These are phyloP conservation scores for Labrus mixtus DNA, from an alignment of 2,113 vertebrate genomes.

Conservation along the genomic window DNA sequence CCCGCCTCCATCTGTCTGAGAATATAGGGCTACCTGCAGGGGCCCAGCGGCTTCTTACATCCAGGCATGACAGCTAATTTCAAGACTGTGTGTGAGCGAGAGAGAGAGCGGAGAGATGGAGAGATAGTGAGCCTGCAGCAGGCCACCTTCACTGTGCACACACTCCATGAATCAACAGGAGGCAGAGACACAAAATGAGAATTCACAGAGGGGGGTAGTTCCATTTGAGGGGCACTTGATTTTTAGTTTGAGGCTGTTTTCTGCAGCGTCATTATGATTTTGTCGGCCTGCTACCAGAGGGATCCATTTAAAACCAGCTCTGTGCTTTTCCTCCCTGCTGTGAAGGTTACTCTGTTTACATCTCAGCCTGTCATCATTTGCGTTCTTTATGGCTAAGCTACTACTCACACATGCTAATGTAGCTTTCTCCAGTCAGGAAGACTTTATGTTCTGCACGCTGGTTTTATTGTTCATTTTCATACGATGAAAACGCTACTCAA, in stretches of 20 bases:
- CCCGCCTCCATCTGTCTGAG: too few relatives aligned
- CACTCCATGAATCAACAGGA: conserved; percentile 49
- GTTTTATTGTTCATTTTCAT: too few relatives aligned
- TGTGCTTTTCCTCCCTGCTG: too few relatives aligned
- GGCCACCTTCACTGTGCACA: conserved; percentile 16
- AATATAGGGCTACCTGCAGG: not conserved
- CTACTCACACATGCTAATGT: too few relatives aligned
- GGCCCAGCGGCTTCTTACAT: conserved; percentile 18
- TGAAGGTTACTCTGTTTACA: too few relatives aligned
- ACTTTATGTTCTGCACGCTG: too few relatives aligned
- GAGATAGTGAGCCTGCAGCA: conserved; percentile 20
- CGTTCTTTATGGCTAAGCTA: too few relatives aligned
- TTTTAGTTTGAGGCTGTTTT: conserved; percentile 52
- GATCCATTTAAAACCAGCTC: conserved; percentile 43
- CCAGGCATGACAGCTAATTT: conserved; percentile 51
- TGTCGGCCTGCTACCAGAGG: conserved; percentile 38
- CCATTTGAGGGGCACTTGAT: conserved; percentile 47
- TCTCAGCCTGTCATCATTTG: too few relatives aligned
- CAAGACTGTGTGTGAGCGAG: conserved; percentile 18
- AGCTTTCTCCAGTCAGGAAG: too few relatives aligned
- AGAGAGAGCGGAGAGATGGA: not conserved
- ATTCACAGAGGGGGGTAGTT: conserved; percentile 53
- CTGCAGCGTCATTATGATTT: conserved; percentile 43
- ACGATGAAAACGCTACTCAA: too few relatives aligned
- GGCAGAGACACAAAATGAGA: conserved; percentile 52